Conservation (phyloP, 2,888 invertebrate species). For the Strigamia transsilvanica region DNA sequence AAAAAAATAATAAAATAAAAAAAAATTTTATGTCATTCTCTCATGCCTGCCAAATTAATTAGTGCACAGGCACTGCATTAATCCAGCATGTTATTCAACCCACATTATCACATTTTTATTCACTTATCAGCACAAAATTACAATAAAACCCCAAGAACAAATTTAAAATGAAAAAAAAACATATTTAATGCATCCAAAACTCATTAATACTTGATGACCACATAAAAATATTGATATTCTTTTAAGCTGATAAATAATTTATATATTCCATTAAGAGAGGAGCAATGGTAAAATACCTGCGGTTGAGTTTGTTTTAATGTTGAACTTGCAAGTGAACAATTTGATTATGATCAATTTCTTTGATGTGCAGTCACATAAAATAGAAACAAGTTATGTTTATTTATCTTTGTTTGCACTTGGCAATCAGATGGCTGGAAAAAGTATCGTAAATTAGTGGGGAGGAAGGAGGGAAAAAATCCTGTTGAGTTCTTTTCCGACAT, state of each 20-base stretch:
- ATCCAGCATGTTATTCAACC: conserved; percentile 7
- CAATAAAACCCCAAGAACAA: conserved; percentile 2
- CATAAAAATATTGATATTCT: conserved; percentile 5
- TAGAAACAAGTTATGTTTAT: conserved; percentile 28
- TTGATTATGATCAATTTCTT: not conserved
- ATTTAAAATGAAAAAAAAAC: not conserved
- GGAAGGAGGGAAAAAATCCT: conserved; percentile 23
- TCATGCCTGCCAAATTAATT: conserved; percentile 35
- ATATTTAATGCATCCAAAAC: not conserved
- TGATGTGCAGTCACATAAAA: conserved; percentile 33
- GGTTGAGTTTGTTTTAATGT: too few relatives aligned
- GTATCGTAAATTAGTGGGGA: conserved; percentile 40
- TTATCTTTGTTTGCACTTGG: conserved; percentile 32
- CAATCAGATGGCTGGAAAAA: conserved; percentile 18
- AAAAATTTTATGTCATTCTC: conserved; percentile 21
- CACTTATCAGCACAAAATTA: conserved; percentile 18
- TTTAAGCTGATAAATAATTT: not conserved
- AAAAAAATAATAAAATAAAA: not conserved
- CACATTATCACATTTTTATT: conserved; percentile 44
- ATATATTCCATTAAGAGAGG: too few relatives aligned
- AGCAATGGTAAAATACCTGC: too few relatives aligned
- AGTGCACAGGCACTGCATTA: conserved; percentile 28
- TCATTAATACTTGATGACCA: conserved; percentile 3
- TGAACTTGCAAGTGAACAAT: not conserved
- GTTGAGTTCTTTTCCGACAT: conserved; percentile 47